Evolutionary conservation across 2,888 invertebrate genomes (phyloP).

Genomic region (Pterobdella sp.): DNA sequence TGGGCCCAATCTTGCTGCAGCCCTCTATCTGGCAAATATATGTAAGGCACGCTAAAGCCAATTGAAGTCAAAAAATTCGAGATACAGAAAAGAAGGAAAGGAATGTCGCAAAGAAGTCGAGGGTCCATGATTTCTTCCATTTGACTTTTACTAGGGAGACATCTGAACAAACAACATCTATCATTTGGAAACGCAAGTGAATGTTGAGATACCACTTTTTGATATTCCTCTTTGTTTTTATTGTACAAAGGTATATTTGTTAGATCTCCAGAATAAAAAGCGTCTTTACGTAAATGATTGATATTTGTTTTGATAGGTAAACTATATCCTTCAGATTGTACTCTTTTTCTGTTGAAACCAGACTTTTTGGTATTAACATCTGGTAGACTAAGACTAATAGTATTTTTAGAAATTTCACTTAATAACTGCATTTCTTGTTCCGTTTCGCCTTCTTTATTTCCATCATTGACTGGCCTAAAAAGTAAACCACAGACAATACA

Average conservation of each 20-base stretch:
- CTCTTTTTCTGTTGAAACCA: neutral
- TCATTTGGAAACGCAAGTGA: conserved; percentile 39
- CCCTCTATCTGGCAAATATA: conserved; percentile 71
- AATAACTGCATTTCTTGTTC: conserved; percentile 18
- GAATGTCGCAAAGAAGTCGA: conserved; percentile 71
- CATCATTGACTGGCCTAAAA: conserved; percentile 64
- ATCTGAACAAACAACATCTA: conserved; percentile 37
- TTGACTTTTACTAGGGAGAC: neutral
- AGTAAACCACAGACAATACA: conserved; percentile 82
- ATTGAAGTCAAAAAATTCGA: conserved; percentile 89
- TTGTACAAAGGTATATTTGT: conserved; percentile 54
- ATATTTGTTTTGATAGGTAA: conserved; percentile 45
- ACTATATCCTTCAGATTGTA: neutral
- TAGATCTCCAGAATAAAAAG: conserved; percentile 76
- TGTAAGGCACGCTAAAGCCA: conserved; percentile 83
- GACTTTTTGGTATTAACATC: neutral
- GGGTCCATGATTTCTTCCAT: conserved; percentile 68
- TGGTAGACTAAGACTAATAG: neutral
- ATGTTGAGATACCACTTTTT: conserved; percentile 43
- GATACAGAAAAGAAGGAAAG: conserved; percentile 75
- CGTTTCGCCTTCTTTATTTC: neutral
- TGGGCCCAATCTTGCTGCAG: conserved; percentile 39
- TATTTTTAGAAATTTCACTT: conserved; percentile 1
- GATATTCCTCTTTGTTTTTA: conserved; percentile 48
- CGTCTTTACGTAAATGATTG: conserved; percentile 75